These are phyloP conservation scores for Cephonodes hylas DNA, from an alignment of 2,888 invertebrate species.

Conservation along the genomic window DNA sequence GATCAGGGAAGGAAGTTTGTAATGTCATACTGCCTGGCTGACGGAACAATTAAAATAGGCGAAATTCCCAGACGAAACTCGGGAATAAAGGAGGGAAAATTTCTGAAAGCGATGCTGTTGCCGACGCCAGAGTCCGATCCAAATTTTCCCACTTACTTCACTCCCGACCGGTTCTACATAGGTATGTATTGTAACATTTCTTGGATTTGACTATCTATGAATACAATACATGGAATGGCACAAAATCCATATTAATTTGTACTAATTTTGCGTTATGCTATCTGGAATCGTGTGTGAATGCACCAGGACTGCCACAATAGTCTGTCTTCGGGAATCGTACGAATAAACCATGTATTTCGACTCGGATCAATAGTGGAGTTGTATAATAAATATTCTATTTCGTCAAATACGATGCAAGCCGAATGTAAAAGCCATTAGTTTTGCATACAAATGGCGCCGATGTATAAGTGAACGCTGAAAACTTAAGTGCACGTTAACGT, in stretches of 20 bases:
- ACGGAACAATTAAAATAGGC: conserved; percentile 87
- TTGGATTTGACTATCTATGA: no score
- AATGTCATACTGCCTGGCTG: conserved; percentile 87
- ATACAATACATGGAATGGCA: no score
- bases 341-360: not conserved
- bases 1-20: conserved; percentile 88
- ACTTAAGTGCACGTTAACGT: conserved; percentile 6
- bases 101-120: conserved; percentile 84
- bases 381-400: not conserved
- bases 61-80: conserved; percentile 88
- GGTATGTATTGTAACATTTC: no score
- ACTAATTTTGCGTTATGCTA: no score
- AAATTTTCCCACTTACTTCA: conserved; percentile 87
- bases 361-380: not conserved
- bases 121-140: conserved; percentile 85
- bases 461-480: conserved; percentile 6
- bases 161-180: conserved; percentile 89
- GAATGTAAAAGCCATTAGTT: conserved; percentile 9
- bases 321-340: no score
- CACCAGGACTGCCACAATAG: no score
- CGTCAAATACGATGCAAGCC: not conserved
- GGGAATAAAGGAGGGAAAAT: conserved; percentile 88
- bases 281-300: no score
- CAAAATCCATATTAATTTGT: no score
- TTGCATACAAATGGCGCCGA: conserved; percentile 2